A percentile compares a stretch with the other conserved stretches of the same genome.
These are phyloP conservation scores for Pteria penguin DNA, from an alignment of 2,888 invertebrate species.

Conservation along the genomic window DNA sequence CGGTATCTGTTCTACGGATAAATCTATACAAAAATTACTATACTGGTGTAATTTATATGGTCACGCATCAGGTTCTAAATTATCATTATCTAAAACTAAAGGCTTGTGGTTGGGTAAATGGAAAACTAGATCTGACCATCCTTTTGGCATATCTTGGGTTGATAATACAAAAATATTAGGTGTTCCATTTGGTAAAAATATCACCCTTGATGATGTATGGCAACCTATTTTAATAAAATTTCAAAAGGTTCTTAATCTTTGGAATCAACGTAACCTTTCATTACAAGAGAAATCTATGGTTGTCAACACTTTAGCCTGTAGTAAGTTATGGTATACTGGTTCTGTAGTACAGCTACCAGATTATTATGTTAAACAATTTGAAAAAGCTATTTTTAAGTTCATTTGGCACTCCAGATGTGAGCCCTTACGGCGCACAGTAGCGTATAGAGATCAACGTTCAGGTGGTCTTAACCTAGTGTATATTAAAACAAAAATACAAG, in stretches of 20 bases:
- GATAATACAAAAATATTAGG: conserved; percentile 46
- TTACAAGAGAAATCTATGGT: conserved; percentile 28
- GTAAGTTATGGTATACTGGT: conserved; percentile 18
- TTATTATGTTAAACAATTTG: conserved; percentile 20
- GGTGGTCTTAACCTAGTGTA: conserved; percentile 28
- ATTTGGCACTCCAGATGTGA: conserved; percentile 19
- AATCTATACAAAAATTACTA: conserved; percentile 6
- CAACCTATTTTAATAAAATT: conserved; percentile 38
- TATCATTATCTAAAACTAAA: conserved; percentile 46
- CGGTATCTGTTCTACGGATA: conserved; percentile 21
- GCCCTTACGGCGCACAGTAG: background rate
- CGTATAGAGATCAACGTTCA: background rate
- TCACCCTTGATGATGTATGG: conserved; percentile 42
- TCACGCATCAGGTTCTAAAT: conserved; percentile 44
- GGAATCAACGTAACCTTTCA: conserved; percentile 14
- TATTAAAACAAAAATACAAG: conserved; percentile 20
- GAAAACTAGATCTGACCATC: conserved; percentile 49
- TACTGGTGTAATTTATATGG: conserved; percentile 22
- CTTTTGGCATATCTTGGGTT: conserved; percentile 53
- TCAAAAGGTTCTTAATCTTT: conserved; percentile 29
- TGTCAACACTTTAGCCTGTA: conserved; percentile 2
- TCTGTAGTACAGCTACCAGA: conserved; percentile 4
- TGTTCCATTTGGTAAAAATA: conserved; percentile 39
- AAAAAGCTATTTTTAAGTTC: conserved; percentile 15
- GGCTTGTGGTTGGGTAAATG: conserved; percentile 51